These are phyloP conservation scores for Apistogramma diplotaenia DNA, from an alignment of 2,113 vertebrate genomes.

Conservation along the genomic window DNA sequence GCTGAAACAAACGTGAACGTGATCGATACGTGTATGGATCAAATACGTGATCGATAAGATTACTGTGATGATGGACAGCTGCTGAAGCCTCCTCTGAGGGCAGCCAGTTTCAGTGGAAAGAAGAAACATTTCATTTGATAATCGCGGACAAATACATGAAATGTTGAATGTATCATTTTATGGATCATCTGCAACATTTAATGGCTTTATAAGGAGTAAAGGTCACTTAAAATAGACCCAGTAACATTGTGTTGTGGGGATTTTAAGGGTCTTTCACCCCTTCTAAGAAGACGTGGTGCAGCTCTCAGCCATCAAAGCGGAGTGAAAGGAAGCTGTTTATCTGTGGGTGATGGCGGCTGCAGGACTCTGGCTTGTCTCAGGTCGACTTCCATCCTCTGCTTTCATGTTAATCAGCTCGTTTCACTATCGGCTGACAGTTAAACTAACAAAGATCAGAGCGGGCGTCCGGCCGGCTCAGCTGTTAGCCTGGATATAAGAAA, in stretches of 20 bases:
- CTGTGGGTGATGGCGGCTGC: too few species aligned
- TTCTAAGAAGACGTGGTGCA: background rate
- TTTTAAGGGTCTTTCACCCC: background rate
- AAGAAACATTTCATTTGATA: too few species aligned
- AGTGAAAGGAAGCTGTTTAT: background rate
- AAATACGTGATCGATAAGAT: too few species aligned
- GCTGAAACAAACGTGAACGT: too few species aligned
- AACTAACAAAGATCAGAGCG: background rate
- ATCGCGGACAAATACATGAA: too few species aligned
- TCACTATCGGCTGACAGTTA: background rate
- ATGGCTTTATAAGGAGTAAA: background rate
- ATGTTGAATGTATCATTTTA: too few species aligned
- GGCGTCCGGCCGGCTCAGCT: background rate
- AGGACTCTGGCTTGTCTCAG: background rate
- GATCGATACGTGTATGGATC: too few species aligned
- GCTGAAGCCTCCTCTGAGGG: too few species aligned
- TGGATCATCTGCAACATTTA: too few species aligned
- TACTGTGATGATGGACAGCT: too few species aligned
- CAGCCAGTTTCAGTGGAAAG: too few species aligned
- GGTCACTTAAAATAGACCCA: background rate
- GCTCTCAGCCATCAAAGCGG: background rate
- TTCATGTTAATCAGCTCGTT: background rate
- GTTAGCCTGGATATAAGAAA: background rate
- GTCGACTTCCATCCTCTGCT: background rate
- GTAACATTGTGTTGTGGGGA: background rate